phyloP scores from a whole-genome alignment of 2,888 invertebrate genomes.

The Acleris literana region DNA sequence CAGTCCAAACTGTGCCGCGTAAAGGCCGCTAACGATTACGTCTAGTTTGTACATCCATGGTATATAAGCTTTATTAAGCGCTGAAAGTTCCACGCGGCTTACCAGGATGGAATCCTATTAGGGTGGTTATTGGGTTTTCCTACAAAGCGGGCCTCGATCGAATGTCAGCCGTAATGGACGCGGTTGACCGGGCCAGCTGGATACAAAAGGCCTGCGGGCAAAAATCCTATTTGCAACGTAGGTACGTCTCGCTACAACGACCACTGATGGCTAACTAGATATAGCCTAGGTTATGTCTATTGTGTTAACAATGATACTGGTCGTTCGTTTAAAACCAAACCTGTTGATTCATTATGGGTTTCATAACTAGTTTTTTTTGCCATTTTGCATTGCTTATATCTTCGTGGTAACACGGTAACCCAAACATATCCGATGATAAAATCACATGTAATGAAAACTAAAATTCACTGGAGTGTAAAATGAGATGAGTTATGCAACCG shows the following conservation, averaged over 20 bases:
- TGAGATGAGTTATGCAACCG: slow-evolving; percentile 43
- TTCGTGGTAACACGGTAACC: not conserved
- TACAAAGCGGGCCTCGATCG: slow-evolving; percentile 51
- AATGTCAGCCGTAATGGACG: slow-evolving; percentile 59
- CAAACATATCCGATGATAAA: slow-evolving; percentile 8
- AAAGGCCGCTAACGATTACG: too few species aligned
- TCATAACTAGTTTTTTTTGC: not conserved
- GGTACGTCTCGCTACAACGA: slow-evolving; percentile 25
- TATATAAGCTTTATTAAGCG: slow-evolving; percentile 39
- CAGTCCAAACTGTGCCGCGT: too few species aligned
- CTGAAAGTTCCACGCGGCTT: slow-evolving; percentile 69
- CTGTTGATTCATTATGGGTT: too few species aligned
- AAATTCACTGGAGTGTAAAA: slow-evolving; percentile 43
- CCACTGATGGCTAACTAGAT: slow-evolving; percentile 6
- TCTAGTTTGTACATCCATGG: too few species aligned
- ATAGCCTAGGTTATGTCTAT: not conserved
- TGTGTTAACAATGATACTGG: slow-evolving; percentile 7
- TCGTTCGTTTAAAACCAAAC: too few species aligned
- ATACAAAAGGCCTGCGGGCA: slow-evolving; percentile 52
- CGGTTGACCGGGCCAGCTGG: slow-evolving; percentile 45
- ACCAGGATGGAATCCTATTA: slow-evolving; percentile 73
- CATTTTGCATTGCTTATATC: not conserved
- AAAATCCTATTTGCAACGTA: slow-evolving; percentile 44
- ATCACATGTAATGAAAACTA: slow-evolving; percentile 1
- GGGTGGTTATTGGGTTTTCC: slow-evolving; percentile 75